Evolutionary conservation across 2,113 vertebrate species (phyloP).

Genomic region (Anthoscopus minutus): DNA sequence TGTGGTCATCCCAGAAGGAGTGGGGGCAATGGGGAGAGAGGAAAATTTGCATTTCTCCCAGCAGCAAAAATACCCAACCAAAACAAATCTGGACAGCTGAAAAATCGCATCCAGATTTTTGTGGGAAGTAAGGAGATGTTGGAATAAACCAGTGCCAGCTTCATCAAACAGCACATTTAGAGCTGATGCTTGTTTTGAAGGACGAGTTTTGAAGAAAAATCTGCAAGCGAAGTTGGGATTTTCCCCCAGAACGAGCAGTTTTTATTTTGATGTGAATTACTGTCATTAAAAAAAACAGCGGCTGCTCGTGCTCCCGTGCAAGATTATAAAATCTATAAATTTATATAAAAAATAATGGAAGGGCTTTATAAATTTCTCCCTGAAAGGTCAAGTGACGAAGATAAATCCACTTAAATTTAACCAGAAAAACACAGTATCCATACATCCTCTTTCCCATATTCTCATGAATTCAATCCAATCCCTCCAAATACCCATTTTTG

Average conservation of each 20-base stretch:
- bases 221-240: background rate
- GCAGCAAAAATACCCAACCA: fast-evolving
- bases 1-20: background rate
- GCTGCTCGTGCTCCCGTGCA: background rate
- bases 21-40: background rate
- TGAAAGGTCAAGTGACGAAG: background rate
- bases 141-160: background rate
- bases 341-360: background rate
- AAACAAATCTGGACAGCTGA: background rate
- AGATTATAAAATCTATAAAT: background rate
- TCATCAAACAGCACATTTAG: background rate
- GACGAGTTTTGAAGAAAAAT: background rate
- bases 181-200: background rate
- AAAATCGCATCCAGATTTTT: fast-evolving
- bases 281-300: background rate
- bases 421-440: background rate
- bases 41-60: too few relatives aligned
- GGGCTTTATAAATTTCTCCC: background rate
- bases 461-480: background rate
- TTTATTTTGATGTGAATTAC: background rate
- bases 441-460: background rate
- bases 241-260: background rate
- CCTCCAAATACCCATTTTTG: background rate
- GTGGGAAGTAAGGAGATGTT: background rate
- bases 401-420: background rate